Percentiles rank a stretch among this genome's conserved stretches.
These are phyloP conservation scores for Solea senegalensis DNA, from an alignment of 2,113 vertebrate genomes.

Conservation along the genomic window DNA sequence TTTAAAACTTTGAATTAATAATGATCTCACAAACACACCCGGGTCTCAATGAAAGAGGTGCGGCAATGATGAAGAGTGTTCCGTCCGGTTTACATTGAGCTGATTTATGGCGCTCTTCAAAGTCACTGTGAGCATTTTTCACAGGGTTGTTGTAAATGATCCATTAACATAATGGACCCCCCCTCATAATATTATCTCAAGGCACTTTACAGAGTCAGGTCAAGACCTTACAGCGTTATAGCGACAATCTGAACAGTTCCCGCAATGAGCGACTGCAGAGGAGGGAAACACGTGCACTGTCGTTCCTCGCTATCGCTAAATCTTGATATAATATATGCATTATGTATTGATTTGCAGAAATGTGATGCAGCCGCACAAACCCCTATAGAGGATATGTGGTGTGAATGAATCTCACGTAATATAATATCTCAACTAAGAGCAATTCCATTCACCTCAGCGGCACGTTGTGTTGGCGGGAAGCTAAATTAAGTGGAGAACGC, in stretches of 20 bases:
- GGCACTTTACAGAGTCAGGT: neutral
- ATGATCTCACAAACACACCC: constrained; percentile 14
- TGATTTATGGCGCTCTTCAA: constrained; percentile 49
- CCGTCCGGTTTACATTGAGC: constrained; percentile 1
- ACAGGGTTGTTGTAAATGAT: constrained; percentile 49
- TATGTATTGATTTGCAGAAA: too few relatives aligned
- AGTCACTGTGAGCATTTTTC: constrained; percentile 35
- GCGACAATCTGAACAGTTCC: neutral
- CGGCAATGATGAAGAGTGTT: neutral
- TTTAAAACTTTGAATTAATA: constrained; percentile 10
- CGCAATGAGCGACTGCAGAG: neutral
- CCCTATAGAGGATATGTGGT: too few relatives aligned
- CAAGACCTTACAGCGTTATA: neutral
- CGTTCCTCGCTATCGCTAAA: too few relatives aligned
- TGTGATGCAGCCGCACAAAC: too few relatives aligned
- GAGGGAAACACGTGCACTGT: too few relatives aligned
- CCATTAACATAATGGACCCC: constrained; percentile 54
- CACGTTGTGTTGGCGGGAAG: too few relatives aligned
- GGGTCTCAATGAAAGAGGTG: neutral
- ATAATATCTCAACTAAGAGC: too few relatives aligned
- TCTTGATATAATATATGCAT: too few relatives aligned
- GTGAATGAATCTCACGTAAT: too few relatives aligned
- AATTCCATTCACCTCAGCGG: too few relatives aligned
- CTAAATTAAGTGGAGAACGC: too few relatives aligned
- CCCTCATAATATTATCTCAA: neutral